Percentiles rank a stretch among this genome's conserved stretches.
phyloP scores from a whole-genome alignment of 2,888 invertebrate genomes.

The Mechanitis mazaeus region DNA sequence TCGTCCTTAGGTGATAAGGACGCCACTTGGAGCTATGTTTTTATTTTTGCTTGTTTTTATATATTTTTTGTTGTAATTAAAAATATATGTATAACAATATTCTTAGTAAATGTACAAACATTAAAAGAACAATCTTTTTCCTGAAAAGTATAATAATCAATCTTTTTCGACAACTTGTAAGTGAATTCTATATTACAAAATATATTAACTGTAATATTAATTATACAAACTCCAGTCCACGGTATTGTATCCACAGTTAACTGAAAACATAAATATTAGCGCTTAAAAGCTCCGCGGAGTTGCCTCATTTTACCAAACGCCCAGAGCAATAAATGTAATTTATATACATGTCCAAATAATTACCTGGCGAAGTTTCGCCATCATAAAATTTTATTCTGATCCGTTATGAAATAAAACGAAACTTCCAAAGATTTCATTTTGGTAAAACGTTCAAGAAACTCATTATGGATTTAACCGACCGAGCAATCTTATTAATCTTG shows the following conservation, averaged over 20 bases:
- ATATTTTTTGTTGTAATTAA: too few relatives aligned
- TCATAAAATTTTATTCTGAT: constrained; percentile 31
- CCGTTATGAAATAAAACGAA: constrained; percentile 45
- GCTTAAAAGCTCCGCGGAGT: constrained; percentile 2
- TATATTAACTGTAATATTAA: too few relatives aligned
- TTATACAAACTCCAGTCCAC: background rate
- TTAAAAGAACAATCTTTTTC: too few relatives aligned
- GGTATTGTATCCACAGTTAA: background rate
- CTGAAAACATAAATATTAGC: constrained; percentile 5
- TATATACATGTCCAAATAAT: constrained; percentile 7
- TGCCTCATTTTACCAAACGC: constrained; percentile 13
- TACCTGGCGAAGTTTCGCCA: constrained; percentile 18
- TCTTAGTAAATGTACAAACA: too few relatives aligned
- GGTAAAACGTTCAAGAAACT: constrained; percentile 68
- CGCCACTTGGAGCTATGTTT: too few relatives aligned
- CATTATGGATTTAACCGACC: constrained; percentile 68
- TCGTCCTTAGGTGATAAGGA: too few relatives aligned
- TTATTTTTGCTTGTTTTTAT: too few relatives aligned
- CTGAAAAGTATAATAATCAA: too few relatives aligned
- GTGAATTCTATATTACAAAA: too few relatives aligned
- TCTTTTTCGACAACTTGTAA: too few relatives aligned
- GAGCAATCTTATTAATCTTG: constrained; percentile 69
- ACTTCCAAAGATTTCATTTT: constrained; percentile 51
- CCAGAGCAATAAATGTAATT: constrained; percentile 4
- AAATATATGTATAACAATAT: too few relatives aligned